These are phyloP conservation scores for Chrysemys picta DNA, from an alignment of 2,113 vertebrate genomes.

Conservation along the genomic window DNA sequence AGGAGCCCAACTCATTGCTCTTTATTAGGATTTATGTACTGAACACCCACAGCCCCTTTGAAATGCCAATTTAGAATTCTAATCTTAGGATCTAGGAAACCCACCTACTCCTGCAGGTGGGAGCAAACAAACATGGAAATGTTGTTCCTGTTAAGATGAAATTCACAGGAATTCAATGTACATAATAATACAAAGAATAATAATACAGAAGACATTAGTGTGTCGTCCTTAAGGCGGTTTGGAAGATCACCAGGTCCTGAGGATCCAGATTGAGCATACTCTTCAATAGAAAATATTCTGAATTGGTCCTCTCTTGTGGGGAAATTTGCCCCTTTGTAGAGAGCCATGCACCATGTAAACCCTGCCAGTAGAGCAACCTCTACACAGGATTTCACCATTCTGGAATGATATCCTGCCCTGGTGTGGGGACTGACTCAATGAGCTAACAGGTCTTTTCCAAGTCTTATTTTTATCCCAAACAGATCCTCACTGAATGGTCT, in stretches of 20 bases:
- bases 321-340: not conserved
- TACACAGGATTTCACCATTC: not conserved
- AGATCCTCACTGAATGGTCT: not conserved
- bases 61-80: not conserved
- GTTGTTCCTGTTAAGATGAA: not conserved
- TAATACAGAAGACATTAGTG: not conserved
- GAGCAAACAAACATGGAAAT: not conserved
- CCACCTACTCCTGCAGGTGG: not conserved
- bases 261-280: not conserved
- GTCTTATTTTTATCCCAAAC: not conserved
- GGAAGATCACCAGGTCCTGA: not conserved
- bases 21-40: not conserved
- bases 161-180: not conserved
- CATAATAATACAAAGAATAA: not conserved
- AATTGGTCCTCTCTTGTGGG: not conserved
- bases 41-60: not conserved
- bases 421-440: not conserved
- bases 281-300: not conserved
- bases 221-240: not conserved
- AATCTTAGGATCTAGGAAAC: not conserved
- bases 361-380: not conserved
- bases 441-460: not conserved
- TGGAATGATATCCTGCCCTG: not conserved
- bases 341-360: not conserved
- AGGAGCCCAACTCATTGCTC: not conserved